These are phyloP conservation scores for Neogale vison DNA, from an alignment of 2,113 vertebrate genomes.

Conservation along the genomic window DNA sequence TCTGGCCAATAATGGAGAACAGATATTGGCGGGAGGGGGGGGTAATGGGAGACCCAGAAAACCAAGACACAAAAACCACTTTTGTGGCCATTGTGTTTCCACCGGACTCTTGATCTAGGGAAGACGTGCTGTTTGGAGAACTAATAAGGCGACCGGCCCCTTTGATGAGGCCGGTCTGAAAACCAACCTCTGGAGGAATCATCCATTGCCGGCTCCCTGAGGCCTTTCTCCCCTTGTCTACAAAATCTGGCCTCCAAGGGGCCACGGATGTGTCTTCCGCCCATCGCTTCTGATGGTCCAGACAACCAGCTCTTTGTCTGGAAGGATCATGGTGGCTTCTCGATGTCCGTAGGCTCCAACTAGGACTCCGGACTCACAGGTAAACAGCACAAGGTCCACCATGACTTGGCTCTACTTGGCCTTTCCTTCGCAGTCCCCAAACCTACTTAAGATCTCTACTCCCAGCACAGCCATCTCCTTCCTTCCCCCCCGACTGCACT, in stretches of 20 bases:
- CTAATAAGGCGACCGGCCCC: constrained; percentile 47
- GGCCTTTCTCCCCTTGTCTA: not conserved
- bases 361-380: not conserved
- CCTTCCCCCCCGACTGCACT: fast-evolving
- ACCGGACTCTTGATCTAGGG: constrained; percentile 57
- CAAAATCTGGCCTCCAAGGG: not conserved
- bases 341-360: not conserved
- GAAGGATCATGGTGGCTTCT: not conserved
- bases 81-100: constrained; percentile 74
- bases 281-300: not conserved
- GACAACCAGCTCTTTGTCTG: not conserved
- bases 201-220: not conserved
- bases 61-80: constrained; percentile 74
- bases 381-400: not conserved
- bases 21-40: not conserved
- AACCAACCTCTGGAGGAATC: not conserved
- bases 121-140: constrained; percentile 54
- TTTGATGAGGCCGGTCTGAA: constrained; percentile 44
- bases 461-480: not conserved
- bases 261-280: not conserved
- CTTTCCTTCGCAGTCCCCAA: not conserved
- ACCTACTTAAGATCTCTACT: not conserved
- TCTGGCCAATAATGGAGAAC: constrained; percentile 71
- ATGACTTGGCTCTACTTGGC: not conserved
- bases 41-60: constrained; percentile 57